phyloP scores from a whole-genome alignment of 2,888 invertebrate species.

The Harpalus rubripes region DNA sequence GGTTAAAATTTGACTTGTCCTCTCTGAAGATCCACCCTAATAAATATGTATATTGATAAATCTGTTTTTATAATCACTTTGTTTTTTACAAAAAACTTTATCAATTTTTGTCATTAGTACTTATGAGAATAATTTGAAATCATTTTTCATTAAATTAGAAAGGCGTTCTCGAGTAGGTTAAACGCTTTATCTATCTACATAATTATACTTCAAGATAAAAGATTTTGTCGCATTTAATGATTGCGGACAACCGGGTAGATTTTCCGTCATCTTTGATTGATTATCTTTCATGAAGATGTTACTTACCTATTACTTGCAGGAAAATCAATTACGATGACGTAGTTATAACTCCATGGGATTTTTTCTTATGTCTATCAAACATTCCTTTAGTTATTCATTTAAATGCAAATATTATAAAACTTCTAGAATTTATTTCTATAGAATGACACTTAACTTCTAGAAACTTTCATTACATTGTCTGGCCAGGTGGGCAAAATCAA shows the following conservation, averaged over 20 bases:
- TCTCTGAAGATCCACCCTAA: too few species aligned
- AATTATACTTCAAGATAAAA: constrained; percentile 6
- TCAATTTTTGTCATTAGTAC: too few species aligned
- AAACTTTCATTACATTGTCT: constrained; percentile 6
- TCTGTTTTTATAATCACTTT: too few species aligned
- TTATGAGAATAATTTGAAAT: too few species aligned
- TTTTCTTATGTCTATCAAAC: neutral
- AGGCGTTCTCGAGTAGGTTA: neutral
- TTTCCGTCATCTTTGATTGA: constrained; percentile 41
- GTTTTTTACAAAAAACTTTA: too few species aligned
- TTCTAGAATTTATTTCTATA: neutral
- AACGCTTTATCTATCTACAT: neutral
- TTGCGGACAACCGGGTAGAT: neutral
- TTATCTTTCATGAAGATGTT: constrained; percentile 50
- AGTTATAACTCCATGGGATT: neutral
- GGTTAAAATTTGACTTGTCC: too few species aligned
- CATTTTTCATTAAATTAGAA: too few species aligned
- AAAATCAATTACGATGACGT: constrained; percentile 51
- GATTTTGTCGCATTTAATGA: constrained; percentile 29
- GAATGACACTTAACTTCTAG: neutral
- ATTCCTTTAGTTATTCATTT: constrained; percentile 19
- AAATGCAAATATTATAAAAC: constrained; percentile 40
- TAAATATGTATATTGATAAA: too few species aligned
- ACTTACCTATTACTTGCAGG: constrained; percentile 1
- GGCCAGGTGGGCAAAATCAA: too few species aligned